Percentiles rank a stretch among this genome's conserved stretches.
These are phyloP conservation scores for Remorina albescens DNA, from an alignment of 2,797 vertebrate species.

Conservation along the genomic window DNA sequence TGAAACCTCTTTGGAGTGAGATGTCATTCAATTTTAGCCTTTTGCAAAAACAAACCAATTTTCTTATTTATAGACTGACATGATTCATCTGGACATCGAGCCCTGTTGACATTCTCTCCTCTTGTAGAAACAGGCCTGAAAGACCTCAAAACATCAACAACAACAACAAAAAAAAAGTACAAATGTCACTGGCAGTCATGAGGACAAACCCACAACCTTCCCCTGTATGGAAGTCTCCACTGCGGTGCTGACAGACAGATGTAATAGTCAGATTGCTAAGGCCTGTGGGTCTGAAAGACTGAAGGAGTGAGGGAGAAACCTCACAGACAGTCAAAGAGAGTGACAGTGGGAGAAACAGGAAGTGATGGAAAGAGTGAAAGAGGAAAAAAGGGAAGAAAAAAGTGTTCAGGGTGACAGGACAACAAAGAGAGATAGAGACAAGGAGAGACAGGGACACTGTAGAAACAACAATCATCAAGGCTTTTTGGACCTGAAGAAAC, in stretches of 20 bases:
- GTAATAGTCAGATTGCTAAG: constrained; percentile 41
- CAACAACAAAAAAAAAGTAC: constrained; percentile 48
- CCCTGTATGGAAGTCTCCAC: constrained; percentile 48
- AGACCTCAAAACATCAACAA: constrained; percentile 54
- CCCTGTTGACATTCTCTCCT: constrained; percentile 44
- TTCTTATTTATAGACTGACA: constrained; percentile 48
- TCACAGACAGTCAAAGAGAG: constrained; percentile 25
- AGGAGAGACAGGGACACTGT: not conserved
- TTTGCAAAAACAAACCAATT: constrained; percentile 14
- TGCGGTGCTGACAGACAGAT: constrained; percentile 62
- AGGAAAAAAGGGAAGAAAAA: constrained; percentile 21
- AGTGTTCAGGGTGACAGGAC: constrained; percentile 39
- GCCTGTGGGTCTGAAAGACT: constrained; percentile 53
- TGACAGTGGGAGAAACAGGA: constrained; percentile 54
- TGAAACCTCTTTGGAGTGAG: constrained; percentile 31
- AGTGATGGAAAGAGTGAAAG: constrained; percentile 51
- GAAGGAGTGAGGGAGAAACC: constrained; percentile 26
- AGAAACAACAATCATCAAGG: constrained; percentile 16
- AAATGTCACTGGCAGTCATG: constrained; percentile 67
- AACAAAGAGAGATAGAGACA: constrained; percentile 38
- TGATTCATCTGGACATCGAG: constrained; percentile 62
- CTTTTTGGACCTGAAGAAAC: constrained; percentile 26
- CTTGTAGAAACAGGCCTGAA: constrained; percentile 34
- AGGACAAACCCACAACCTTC: constrained; percentile 35
- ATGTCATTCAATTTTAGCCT: constrained; percentile 34